A percentile compares a stretch with the other conserved stretches of the same genome.
These are phyloP conservation scores for Drosophila tanythrix DNA, from an alignment of 2,888 invertebrate species.

Conservation along the genomic window DNA sequence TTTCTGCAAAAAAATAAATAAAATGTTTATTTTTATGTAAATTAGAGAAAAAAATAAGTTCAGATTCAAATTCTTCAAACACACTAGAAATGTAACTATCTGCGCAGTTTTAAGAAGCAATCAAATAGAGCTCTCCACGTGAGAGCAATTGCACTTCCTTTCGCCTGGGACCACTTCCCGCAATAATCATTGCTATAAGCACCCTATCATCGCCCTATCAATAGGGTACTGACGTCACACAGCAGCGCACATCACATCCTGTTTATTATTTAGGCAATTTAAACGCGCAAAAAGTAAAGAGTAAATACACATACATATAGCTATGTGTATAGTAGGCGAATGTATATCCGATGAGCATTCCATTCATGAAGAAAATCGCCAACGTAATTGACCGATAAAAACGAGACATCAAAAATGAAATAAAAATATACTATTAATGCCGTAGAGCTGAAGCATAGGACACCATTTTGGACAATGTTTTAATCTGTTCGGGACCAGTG, in stretches of 20 bases:
- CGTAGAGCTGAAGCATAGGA: constrained; percentile 33
- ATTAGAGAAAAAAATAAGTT: neutral
- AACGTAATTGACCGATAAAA: constrained; percentile 57
- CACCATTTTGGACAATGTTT: constrained; percentile 70
- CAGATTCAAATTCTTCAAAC: neutral
- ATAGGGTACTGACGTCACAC: constrained; percentile 59
- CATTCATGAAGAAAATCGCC: constrained; percentile 68
- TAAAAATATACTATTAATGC: constrained; percentile 53
- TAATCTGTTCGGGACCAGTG: constrained; percentile 67
- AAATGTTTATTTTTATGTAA: neutral
- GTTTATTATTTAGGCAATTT: constrained; percentile 66
- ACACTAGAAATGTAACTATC: no score
- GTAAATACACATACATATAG: constrained; percentile 22
- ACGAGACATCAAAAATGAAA: constrained; percentile 48
- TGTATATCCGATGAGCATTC: constrained; percentile 47
- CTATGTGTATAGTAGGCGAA: constrained; percentile 5
- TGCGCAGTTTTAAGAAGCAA: neutral
- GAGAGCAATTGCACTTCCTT: constrained; percentile 5
- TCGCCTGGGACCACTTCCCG: constrained; percentile 34
- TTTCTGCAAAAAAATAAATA: neutral
- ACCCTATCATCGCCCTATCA: constrained; percentile 32
- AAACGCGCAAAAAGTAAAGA: constrained; percentile 41
- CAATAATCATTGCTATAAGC: constrained; percentile 15
- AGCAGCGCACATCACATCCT: constrained; percentile 58
- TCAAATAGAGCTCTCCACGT: neutral